phyloP scores from a whole-genome alignment of 2,797 vertebrate species.

The Podarcis siculus region DNA sequence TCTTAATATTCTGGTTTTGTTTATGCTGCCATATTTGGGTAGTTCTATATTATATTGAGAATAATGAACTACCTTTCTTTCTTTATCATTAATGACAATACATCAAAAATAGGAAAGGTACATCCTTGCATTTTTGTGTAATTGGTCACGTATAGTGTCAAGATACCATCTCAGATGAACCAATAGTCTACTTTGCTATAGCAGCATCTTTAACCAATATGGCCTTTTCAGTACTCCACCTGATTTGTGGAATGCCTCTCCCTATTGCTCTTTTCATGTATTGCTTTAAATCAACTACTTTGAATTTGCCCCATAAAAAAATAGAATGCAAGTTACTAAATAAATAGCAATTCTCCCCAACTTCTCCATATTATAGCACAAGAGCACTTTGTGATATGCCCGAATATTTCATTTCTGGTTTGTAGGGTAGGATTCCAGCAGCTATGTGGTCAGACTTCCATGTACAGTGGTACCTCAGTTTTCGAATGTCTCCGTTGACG shows the following conservation, averaged over 20 bases:
- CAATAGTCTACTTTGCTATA: background rate
- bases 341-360: background rate
- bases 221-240: background rate
- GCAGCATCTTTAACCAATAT: background rate
- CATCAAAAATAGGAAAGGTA: background rate
- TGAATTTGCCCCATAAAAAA: background rate
- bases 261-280: background rate
- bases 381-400: background rate
- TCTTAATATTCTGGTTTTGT: background rate
- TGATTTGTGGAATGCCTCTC: background rate
- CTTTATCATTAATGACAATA: background rate
- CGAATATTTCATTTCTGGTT: background rate
- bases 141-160: background rate
- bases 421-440: background rate
- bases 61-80: background rate
- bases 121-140: background rate
- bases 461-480: no score
- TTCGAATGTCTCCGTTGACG: no score
- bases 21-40: background rate
- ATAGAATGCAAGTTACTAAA: background rate
- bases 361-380: no score
- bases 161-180: constrained; percentile 8
- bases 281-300: background rate
- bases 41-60: background rate
- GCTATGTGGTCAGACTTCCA: background rate